Percentiles rank a stretch among this genome's conserved stretches.
phyloP scores from a whole-genome alignment of 2,113 vertebrate species.

The Pteruthius melanotis region DNA sequence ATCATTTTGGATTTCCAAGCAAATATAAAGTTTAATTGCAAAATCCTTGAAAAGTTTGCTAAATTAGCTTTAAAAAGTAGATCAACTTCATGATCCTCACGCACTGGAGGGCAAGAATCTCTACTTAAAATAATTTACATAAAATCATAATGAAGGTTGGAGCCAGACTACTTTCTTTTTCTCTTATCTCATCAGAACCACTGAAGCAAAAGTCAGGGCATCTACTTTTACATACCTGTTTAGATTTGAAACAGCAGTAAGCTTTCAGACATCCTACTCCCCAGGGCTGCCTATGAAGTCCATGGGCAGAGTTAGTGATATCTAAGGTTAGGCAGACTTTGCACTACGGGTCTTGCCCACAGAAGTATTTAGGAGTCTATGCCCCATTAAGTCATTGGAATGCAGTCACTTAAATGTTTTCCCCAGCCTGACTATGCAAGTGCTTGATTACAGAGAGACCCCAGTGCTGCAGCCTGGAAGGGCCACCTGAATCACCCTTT shows the following conservation, averaged over 20 bases:
- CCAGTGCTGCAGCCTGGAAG: neutral
- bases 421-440: neutral
- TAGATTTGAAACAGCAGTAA: slow-evolving; percentile 34
- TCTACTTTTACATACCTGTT: slow-evolving; percentile 22
- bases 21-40: neutral
- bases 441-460: neutral
- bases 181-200: slow-evolving; percentile 55
- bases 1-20: neutral
- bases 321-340: slow-evolving; percentile 1
- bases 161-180: slow-evolving; percentile 48
- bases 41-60: neutral
- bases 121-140: slow-evolving; percentile 30
- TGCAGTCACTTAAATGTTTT: neutral
- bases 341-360: neutral
- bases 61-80: slow-evolving; percentile 1
- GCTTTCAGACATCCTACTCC: slow-evolving; percentile 51
- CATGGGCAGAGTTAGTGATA: neutral
- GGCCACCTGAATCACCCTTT: neutral
- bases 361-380: neutral
- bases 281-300: slow-evolving; percentile 10
- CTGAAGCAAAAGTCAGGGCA: slow-evolving; percentile 43
- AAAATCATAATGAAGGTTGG: slow-evolving; percentile 54
- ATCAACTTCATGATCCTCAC: neutral
- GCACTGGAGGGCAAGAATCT: neutral
- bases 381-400: neutral